Evolutionary conservation across 1,140 invertebrate genomes (phyloP), one percentile per base, ranked within the genome.

Genomic region (Galleria mellonella): DNA sequence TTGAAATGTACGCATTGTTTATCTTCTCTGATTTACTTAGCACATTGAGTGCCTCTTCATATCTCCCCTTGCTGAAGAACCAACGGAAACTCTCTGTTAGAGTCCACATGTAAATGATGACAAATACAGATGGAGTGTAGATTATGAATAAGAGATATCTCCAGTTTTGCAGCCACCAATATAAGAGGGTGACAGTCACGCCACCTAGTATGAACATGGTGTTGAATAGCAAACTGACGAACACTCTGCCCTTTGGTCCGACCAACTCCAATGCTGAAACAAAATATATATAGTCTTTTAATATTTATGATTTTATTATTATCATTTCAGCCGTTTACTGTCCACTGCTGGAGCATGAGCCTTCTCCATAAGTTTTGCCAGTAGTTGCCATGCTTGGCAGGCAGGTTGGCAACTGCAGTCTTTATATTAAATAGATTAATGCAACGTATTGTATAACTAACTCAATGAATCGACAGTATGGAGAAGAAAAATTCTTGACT

Each of bases 191-290:
- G 40, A 93, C 82, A 6, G 89, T 69, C 28, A 91, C 90, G 51
- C 92, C 90, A 1, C 94, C 94, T 1, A 93, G 61, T 1, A 93
- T 91, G 65, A 93, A 94, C 73, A 91, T 92, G 28, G 89, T 89
- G 43, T 91, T 91, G 30, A 93, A 90, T 0, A 93, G 75, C 0
- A 92, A 89, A 32, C 92, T 92, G 47, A 89, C 91, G 33, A 94
- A 84, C 0, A 93, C 92, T 53, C 94, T 87, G 36, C 91, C 90
- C 55, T 89, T 88, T 4, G 92, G 90, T 5, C 91, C 92, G 0
- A 94, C 91, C 47, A 94, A 85, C 72, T 96, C 94, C 58, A 95
- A 43, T 0, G 77, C 81, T 84, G 68, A 31, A 71, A 72, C 27
- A 30, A 41, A 32, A 23, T 3, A 23, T 23, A 6, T 23, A 23